These are phyloP conservation scores for Pomatorhinus ruficollis DNA, from an alignment of 2,113 vertebrate species.

Conservation along the genomic window DNA sequence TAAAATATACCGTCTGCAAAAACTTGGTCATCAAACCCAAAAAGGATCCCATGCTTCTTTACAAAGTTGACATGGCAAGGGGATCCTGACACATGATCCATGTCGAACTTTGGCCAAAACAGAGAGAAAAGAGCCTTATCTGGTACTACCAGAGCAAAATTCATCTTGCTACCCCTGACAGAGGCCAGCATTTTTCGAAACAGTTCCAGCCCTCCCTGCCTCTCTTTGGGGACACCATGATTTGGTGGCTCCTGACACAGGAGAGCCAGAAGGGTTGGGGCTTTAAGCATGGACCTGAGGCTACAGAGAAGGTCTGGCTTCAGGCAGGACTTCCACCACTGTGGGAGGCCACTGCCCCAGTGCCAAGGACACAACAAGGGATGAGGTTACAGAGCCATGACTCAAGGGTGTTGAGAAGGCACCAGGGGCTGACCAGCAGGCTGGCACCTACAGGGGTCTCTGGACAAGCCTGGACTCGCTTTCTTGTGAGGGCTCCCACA, in stretches of 20 bases:
- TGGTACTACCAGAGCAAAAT: background rate
- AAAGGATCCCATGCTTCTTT: background rate
- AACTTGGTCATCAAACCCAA: background rate
- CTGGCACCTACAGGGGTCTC: background rate
- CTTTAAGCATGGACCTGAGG: background rate
- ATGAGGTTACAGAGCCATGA: background rate
- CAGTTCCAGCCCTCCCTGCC: background rate
- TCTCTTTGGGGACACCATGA: background rate
- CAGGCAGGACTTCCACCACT: background rate
- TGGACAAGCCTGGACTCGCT: background rate
- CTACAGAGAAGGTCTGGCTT: background rate
- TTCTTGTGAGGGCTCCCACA: rapidly evolving
- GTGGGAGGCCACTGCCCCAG: rapidly evolving
- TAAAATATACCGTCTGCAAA: background rate
- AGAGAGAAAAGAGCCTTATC: background rate
- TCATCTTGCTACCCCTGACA: background rate
- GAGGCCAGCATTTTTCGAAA: background rate
- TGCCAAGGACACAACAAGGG: background rate
- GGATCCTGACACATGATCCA: rapidly evolving
- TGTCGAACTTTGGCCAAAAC: background rate
- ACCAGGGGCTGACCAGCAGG: background rate
- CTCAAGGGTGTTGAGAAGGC: background rate
- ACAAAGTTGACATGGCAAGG: background rate
- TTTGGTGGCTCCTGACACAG: background rate
- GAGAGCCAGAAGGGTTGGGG: rapidly evolving